Evolutionary conservation across 2,888 invertebrate species (phyloP).

Genomic region (Cataglyphis albicans): DNA sequence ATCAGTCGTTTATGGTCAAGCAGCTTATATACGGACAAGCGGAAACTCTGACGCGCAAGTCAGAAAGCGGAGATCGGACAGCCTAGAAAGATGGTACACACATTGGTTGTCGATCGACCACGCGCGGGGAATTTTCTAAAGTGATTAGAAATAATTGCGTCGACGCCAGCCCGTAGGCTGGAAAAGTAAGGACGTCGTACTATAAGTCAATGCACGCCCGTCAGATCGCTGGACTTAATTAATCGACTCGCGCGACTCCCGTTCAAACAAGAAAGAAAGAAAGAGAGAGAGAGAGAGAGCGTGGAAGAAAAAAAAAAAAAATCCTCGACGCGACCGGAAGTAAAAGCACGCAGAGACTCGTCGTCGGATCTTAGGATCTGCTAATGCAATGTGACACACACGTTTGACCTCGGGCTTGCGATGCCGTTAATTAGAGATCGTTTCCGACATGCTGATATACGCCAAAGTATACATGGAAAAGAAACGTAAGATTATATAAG

Average conservation of each 20-base stretch:
- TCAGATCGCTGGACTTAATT: slow-evolving; percentile 56
- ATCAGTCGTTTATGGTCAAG: slow-evolving; percentile 82
- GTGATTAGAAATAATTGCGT: slow-evolving; percentile 73
- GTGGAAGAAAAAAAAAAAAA: neutral
- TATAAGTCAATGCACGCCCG: slow-evolving; percentile 42
- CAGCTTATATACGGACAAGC: slow-evolving; percentile 65
- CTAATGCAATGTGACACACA: slow-evolving; percentile 29
- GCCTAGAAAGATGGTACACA: slow-evolving; percentile 66
- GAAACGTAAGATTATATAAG: slow-evolving; percentile 17
- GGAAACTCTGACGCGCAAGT: slow-evolving; percentile 60
- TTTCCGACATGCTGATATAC: slow-evolving; percentile 22
- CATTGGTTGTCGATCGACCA: slow-evolving; percentile 46
- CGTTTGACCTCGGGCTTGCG: slow-evolving; percentile 28
- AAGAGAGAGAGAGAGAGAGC: neutral
- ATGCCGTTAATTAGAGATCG: slow-evolving; percentile 36
- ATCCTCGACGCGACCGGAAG: slow-evolving; percentile 33
- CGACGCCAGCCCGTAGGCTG: slow-evolving; percentile 42
- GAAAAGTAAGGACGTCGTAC: slow-evolving; percentile 53
- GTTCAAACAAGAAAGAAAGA: slow-evolving; percentile 23
- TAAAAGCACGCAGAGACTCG: slow-evolving; percentile 33
- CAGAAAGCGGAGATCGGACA: slow-evolving; percentile 50
- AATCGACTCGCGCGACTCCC: slow-evolving; percentile 52
- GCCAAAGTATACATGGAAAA: neutral
- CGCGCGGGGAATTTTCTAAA: slow-evolving; percentile 68
- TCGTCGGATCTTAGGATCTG: slow-evolving; percentile 10